Evolutionary conservation across 2,113 vertebrate genomes (phyloP), one percentile per base, ranked within the genome.

Genomic region (Nerophis lumbriciformis): DNA sequence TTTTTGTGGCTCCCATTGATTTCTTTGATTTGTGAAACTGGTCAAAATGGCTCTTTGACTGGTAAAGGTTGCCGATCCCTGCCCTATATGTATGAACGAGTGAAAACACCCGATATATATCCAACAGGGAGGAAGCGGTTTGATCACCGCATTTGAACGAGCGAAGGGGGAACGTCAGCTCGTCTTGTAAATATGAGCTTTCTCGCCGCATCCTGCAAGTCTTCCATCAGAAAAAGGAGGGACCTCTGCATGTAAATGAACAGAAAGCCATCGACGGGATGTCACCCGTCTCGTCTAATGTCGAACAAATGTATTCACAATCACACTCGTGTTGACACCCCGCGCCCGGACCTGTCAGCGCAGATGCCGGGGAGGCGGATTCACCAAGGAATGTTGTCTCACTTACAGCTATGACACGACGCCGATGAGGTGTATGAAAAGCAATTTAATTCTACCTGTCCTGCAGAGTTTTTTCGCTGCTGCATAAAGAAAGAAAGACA

Each of bases 301-400:
- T 72, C 72, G 72, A 77, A 83, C 71, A 78, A 88, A 89, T 77
- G 69, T 66, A 70, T 86, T 84, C 77, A 80, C 69, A 82, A 75
- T 85, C 80, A 82, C 82, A 73, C 72, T 78, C 66, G 47, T 67
- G 49, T 21, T 70, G 82, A 80, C 85, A 83, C 68, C 64, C 77
- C 7, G 19, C 79, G 62, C 77, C 59, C 19, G 72, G 80, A 75
- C 78, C 73, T 74, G 83, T 85, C 83, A 81, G 60, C 59, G 44
- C 77, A 84, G 82, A 81, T 86, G 83, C 84, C 68, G 65, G 71
- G 57, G 63, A 77, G 72, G 69, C 73, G 73, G 62, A 67, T 48
- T 63, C 59, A 75, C 62, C 60, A 56, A 66, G 70, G 60, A 59
- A 71, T 79, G 71, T 75, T 82, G 84, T 90, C 83, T 86, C 83